A percentile compares a stretch with the other conserved stretches of the same genome.
phyloP scores from a whole-genome alignment of 2,888 invertebrate species.

The Bruchidius siliquastri region DNA sequence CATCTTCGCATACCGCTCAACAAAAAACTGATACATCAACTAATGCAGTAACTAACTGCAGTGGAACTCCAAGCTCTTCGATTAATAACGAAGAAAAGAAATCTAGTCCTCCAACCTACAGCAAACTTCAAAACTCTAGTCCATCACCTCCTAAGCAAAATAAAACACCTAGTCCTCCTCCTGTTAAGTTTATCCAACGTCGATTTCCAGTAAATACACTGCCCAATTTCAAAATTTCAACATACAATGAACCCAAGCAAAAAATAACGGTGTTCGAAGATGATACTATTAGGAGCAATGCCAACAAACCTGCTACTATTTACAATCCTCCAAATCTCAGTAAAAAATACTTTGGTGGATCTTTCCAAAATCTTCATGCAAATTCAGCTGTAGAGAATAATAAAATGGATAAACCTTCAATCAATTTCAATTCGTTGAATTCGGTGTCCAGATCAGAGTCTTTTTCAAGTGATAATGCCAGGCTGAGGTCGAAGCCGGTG shows the following conservation, averaged over 20 bases:
- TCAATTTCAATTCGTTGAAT: conserved; percentile 11
- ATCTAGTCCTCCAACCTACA: conserved; percentile 19
- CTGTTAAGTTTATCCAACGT: not conserved
- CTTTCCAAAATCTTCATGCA: conserved; percentile 9
- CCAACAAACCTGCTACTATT: conserved; percentile 26
- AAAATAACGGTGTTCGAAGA: conserved; percentile 48
- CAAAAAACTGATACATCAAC: not conserved
- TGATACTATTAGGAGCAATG: conserved; percentile 44
- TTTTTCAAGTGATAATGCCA: conserved; percentile 36
- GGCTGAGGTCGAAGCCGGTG: conserved; percentile 41
- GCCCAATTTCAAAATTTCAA: conserved; percentile 48
- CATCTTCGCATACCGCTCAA: not conserved
- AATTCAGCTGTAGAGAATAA: not conserved
- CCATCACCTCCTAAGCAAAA: conserved; percentile 10
- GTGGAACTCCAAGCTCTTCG: not conserved
- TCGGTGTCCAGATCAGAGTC: conserved; percentile 39
- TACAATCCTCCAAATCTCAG: conserved; percentile 12
- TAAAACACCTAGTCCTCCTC: not conserved
- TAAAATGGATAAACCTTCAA: conserved; percentile 34
- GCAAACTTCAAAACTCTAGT: conserved; percentile 28
- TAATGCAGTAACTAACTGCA: not conserved
- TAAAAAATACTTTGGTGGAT: conserved; percentile 24
- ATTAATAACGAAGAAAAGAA: not conserved
- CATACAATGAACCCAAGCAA: conserved; percentile 44
- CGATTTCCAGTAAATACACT: conserved; percentile 26